Conservation (phyloP, 2,113 vertebrate species). For the Mormoops blainvillei region DNA sequence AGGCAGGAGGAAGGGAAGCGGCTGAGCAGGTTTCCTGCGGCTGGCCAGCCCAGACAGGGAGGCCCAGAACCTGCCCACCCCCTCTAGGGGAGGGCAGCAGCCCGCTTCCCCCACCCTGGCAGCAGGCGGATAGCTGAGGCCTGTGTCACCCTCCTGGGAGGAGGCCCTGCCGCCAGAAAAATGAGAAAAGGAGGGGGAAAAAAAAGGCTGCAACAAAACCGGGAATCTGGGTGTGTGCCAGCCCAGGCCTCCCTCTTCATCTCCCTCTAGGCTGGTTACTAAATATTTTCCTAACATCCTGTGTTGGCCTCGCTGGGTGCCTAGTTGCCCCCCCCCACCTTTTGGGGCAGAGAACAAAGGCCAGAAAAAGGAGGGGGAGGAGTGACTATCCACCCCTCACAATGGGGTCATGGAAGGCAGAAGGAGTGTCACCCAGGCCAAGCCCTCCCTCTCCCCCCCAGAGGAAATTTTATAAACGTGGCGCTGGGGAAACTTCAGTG, state of each 20-base stretch:
- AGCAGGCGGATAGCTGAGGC: background rate
- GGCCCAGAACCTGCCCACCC: slow-evolving; percentile 9
- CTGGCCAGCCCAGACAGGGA: background rate
- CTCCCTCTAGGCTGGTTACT: slow-evolving; percentile 19
- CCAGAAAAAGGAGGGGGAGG: background rate
- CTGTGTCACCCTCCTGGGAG: slow-evolving; percentile 60
- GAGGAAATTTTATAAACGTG: background rate
- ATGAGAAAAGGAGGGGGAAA: background rate
- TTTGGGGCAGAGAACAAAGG: slow-evolving; percentile 58
- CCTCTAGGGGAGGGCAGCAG: background rate
- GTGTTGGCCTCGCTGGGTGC: background rate
- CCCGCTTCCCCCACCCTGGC: slow-evolving; percentile 41
- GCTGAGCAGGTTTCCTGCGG: slow-evolving; percentile 39
- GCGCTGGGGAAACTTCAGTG: background rate
- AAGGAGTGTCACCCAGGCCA: background rate
- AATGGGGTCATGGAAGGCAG: background rate
- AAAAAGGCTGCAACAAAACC: background rate
- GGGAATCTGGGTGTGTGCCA: slow-evolving; percentile 17
- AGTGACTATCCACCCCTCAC: background rate
- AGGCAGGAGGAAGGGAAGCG: background rate
- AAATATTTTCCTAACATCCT: slow-evolving; percentile 67
- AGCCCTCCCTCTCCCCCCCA: background rate
- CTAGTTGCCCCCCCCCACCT: background rate
- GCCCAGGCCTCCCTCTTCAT: background rate
- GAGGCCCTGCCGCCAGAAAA: background rate